Conservation (phyloP, 2,888 invertebrate species). For the Andrena camellia region DNA sequence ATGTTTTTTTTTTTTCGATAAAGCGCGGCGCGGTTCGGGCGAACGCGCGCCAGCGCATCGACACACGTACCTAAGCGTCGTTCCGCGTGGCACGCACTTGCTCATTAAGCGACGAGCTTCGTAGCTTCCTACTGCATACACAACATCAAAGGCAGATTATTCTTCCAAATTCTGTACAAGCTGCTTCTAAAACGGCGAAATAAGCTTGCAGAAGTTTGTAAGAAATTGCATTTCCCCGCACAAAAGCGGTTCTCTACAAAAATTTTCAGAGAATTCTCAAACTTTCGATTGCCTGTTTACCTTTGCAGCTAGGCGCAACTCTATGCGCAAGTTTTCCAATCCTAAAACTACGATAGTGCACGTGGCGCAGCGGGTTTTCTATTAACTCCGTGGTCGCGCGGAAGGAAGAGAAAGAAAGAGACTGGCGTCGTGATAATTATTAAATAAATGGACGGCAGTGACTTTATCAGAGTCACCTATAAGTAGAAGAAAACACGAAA, state of each 20-base stretch:
- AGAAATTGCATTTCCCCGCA: background rate
- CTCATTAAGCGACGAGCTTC: slow-evolving; percentile 41
- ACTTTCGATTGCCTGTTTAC: background rate
- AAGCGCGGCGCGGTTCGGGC: slow-evolving; percentile 13
- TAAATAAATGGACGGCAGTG: no score
- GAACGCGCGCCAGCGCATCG: background rate
- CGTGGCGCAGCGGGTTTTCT: background rate
- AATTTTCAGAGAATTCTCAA: background rate
- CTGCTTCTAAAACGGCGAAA: background rate
- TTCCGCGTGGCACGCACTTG: slow-evolving; percentile 35
- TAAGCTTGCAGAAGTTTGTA: background rate
- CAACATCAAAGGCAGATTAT: slow-evolving; percentile 44
- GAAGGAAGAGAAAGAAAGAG: background rate
- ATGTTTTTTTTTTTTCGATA: slow-evolving; percentile 56
- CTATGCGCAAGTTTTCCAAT: background rate
- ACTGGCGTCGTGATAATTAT: background rate
- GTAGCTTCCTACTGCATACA: slow-evolving; percentile 28
- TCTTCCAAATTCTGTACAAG: background rate
- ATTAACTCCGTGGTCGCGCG: background rate
- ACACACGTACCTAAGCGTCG: background rate
- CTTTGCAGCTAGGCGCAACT: background rate
- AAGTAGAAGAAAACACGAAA: no score
- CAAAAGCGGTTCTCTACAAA: no score
- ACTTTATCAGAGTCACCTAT: no score
- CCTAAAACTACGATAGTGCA: background rate